Percentiles rank a stretch among this genome's conserved stretches.
phyloP scores from a whole-genome alignment of 2,113 vertebrate species.

The Nibea albiflora region DNA sequence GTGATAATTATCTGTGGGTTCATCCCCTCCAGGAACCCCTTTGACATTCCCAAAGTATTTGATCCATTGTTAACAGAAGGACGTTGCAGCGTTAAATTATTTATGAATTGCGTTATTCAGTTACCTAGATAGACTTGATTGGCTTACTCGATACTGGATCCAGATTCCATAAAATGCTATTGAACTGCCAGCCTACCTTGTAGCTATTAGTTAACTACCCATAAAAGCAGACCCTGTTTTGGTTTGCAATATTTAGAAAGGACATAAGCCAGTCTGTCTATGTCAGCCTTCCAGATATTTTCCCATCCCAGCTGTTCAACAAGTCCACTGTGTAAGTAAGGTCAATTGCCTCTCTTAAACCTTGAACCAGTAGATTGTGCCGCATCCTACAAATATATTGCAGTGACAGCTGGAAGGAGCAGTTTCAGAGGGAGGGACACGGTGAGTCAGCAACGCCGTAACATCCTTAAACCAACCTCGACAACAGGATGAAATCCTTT shows the following conservation, averaged over 20 bases:
- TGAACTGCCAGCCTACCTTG: neutral
- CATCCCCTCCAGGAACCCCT: neutral
- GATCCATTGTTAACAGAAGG: neutral
- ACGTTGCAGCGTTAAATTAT: neutral
- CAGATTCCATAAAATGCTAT: neutral
- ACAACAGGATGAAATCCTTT: slow-evolving; percentile 52
- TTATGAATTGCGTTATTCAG: neutral
- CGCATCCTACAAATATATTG: slow-evolving; percentile 16
- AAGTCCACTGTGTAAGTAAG: slow-evolving; percentile 29
- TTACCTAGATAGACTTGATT: neutral
- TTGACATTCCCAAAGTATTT: neutral
- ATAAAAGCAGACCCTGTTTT: neutral
- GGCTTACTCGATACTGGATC: neutral
- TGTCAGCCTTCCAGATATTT: slow-evolving; percentile 18
- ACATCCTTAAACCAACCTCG: slow-evolving; percentile 49
- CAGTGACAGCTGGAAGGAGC: slow-evolving; percentile 45
- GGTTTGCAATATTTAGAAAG: neutral
- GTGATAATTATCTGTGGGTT: neutral
- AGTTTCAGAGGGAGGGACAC: slow-evolving; percentile 24
- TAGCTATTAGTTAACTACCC: neutral
- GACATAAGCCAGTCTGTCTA: neutral
- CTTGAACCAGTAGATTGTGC: slow-evolving; percentile 27
- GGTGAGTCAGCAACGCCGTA: slow-evolving; percentile 36
- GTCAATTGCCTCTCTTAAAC: slow-evolving; percentile 41
- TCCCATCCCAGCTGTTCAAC: slow-evolving; percentile 25